Conservation (phyloP, 2,888 invertebrate genomes). For the Pachydiplax longipennis region DNA sequence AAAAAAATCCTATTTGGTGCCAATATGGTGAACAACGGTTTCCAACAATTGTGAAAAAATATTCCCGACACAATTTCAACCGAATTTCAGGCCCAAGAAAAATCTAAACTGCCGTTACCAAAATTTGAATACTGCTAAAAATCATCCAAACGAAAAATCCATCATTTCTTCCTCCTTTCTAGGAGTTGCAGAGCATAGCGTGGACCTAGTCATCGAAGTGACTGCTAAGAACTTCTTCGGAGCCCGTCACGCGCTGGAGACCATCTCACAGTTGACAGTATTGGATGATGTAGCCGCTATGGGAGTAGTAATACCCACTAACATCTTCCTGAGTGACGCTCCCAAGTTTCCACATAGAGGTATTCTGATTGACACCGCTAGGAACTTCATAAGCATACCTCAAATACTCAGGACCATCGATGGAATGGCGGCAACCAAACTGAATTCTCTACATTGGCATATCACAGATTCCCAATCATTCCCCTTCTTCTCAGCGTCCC, state of each 20-base stretch:
- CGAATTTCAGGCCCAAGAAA: no score
- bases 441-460: slow-evolving; percentile 96
- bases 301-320: slow-evolving; percentile 48
- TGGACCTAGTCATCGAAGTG: slow-evolving; percentile 64
- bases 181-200: slow-evolving; percentile 52
- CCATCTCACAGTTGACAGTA: slow-evolving; percentile 71
- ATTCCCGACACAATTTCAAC: no score
- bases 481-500: slow-evolving; percentile 80
- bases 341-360: slow-evolving; percentile 91
- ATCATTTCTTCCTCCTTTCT: not conserved
- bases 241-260: slow-evolving; percentile 72
- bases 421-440: slow-evolving; percentile 87
- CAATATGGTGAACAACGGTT: no score
- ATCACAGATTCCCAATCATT: slow-evolving; percentile 94
- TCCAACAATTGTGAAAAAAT: no score
- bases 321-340: slow-evolving; percentile 66
- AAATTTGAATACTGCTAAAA: no score
- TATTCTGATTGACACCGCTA: slow-evolving; percentile 85
- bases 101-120: no score
- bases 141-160: no score
- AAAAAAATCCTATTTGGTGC: no score
- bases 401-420: slow-evolving; percentile 80
- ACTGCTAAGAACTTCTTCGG: slow-evolving; percentile 71
- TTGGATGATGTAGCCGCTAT: slow-evolving; percentile 67
- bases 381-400: slow-evolving; percentile 82